A percentile compares a stretch with the other conserved stretches of the same genome.
phyloP scores from a whole-genome alignment of 2,888 invertebrate species.

The Pristionchus maxplancki region DNA sequence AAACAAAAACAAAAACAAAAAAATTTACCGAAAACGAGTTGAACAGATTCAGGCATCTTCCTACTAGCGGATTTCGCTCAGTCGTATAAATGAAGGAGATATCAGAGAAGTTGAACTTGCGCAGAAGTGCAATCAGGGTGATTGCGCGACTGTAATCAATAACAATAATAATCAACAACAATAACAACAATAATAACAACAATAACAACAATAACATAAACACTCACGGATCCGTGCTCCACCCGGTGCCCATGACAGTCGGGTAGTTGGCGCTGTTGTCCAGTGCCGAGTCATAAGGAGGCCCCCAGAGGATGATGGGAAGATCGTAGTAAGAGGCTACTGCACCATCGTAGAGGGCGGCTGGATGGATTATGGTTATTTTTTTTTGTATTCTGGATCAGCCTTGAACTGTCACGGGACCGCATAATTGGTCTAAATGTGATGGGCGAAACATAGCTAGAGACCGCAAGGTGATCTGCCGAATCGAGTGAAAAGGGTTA shows the following conservation, averaged over 20 bases:
- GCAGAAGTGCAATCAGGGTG: not conserved
- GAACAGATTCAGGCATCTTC: not conserved
- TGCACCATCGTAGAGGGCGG: constrained; percentile 44
- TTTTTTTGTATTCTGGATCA: no score
- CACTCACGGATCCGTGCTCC: constrained; percentile 60
- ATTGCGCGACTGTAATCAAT: not conserved
- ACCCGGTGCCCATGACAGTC: constrained; percentile 59
- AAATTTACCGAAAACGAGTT: not conserved
- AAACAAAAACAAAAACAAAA: no score
- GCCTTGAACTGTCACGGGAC: no score
- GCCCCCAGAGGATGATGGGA: constrained; percentile 65
- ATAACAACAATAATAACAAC: no score
- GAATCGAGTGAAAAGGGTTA: no score
- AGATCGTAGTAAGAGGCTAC: constrained; percentile 59
- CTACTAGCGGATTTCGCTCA: constrained; percentile 22
- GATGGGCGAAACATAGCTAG: no score
- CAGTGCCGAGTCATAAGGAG: constrained; percentile 59
- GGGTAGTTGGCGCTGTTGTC: constrained; percentile 59
- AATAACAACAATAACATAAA: no score
- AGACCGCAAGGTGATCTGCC: no score
- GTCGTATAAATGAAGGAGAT: not conserved
- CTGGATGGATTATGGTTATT: no score
- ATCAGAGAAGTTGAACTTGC: constrained; percentile 29
- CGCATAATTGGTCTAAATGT: no score
- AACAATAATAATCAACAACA: no score